Base-by-base conservation (phyloP, 2,113 vertebrate species). In the Varanus komodoensis region DNA sequence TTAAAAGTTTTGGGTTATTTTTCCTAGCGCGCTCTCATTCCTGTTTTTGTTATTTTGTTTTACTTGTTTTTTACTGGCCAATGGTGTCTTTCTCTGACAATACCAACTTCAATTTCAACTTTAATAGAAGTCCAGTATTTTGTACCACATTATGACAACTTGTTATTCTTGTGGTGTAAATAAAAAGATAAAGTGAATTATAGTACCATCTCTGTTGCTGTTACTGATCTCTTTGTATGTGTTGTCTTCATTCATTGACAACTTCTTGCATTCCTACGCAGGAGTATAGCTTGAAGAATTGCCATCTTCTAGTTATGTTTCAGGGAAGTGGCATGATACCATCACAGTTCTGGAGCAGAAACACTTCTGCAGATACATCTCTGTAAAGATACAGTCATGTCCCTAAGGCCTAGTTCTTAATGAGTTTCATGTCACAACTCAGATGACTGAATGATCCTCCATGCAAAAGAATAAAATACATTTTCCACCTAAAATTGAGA, bases 161-260 rank as follows among this genome's bases (percentile, higher is more conserved):
- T 98, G 97, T 97, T 97, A 97, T 97, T 98, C 97, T 97, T 96
- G 97, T 97, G 98, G 97, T 98, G 97, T 98, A 98, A 98, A 98
- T 98, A 98, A 98, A 97, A 95, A 96, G 94, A 96, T 95, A 96
- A 97, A 95, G 93, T 96, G 95, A 97, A 96, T 95, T 96, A 95
- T 95, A 96, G 94, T 96, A 96, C 82, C 50, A 93, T 73, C 89
- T 48, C 88, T 92, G 86, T 92, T 89, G 94, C 91, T 80, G 85
- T 89, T 92, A 50, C 86, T 92, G 57, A 91, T 54, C 84, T 95
- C 82, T 94, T 95, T 90, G 38, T 71, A 19, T 38, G n/a, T 27
- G 25, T 29, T 89, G 61, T 87, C 27, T 83, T 84, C 64, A 80
- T 74, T 69, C 78, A 38, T 38, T 52, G 23, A 32, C 14, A 11